These are phyloP conservation scores for Myotis planiceps DNA, from an alignment of 2,797 vertebrate species.

Conservation along the genomic window DNA sequence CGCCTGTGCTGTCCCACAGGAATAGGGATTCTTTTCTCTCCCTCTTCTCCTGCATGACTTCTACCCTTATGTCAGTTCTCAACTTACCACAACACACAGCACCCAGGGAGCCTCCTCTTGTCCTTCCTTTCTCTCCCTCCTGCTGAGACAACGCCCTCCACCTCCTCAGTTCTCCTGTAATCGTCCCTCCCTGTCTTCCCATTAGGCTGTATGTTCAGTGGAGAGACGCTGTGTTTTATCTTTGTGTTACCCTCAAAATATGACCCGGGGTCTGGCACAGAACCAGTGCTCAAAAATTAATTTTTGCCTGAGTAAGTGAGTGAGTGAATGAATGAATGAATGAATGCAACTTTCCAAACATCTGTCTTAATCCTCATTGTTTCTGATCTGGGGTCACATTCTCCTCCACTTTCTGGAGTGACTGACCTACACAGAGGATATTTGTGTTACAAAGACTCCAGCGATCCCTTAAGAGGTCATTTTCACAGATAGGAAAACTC, in stretches of 20 bases:
- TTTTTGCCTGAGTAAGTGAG: neutral
- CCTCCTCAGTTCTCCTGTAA: neutral
- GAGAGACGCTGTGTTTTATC: neutral
- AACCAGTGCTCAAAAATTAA: neutral
- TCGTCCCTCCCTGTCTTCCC: neutral
- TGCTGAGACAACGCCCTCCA: neutral
- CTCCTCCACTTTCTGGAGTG: neutral
- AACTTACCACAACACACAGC: too few relatives aligned
- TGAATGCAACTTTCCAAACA: neutral
- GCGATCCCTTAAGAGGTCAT: neutral
- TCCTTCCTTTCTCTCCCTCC: neutral
- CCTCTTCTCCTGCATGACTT: neutral
- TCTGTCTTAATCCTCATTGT: neutral
- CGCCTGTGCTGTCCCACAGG: fast-evolving
- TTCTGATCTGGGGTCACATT: neutral
- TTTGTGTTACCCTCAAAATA: neutral
- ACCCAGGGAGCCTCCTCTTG: neutral
- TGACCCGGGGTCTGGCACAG: neutral
- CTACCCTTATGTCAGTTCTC: neutral
- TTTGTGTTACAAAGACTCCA: neutral
- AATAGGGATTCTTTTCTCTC: neutral
- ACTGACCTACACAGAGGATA: neutral
- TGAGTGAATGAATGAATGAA: neutral
- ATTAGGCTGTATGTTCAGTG: neutral
- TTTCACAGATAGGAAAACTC: neutral